Evolutionary conservation across 2,888 invertebrate species (phyloP), one percentile per base, ranked within the genome.

Genomic region (Troides helena): DNA sequence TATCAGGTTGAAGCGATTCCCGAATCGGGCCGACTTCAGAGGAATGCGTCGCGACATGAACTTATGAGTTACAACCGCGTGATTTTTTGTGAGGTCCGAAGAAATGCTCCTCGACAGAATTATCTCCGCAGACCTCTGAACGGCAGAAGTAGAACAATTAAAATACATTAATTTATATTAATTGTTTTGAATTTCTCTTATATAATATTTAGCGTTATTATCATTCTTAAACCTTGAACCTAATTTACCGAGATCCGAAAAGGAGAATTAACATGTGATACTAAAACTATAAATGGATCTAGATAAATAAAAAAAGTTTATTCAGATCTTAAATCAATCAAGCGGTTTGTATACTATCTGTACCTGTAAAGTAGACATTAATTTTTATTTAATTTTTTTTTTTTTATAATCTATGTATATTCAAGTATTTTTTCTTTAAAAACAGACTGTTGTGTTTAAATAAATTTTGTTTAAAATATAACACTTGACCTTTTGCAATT

Each of bases 41-140:
- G 84, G 89, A 89, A 89, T 87, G 84, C 85, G 85, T 81, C 85
- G 84, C 77, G 77, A 80, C 87, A 87, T 87, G 82, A 86, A 88
- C 88, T 89, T 90, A 90, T 91, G 89, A 90, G 85, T 87, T 85
- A 88, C 82, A 83, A 78, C 79, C 79, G 78, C 72, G 72, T 77
- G 75, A 75, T 53, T 88, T 88, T 81, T 87, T 85, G 80, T 82
- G 79, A 75, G 71, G 66, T 61, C 69, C 71, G 59, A 77, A 76
- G 76, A 77, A 78, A 76, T 73, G 75, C 75, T 77, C 76, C 78
- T 77, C 77, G 75, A 76, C 78, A 78, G 85, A 85, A 85, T 83
- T 82, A 80, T 78, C 72, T 74, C 73, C 46, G 65, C 36, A 71
- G 66, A 71, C 71, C 57, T 69, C 65, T 56, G 58, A 43, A 56